Percentiles rank a stretch among this genome's conserved stretches.
phyloP scores from a whole-genome alignment of 2,888 invertebrate species.

The Cheilosia variabilis region DNA sequence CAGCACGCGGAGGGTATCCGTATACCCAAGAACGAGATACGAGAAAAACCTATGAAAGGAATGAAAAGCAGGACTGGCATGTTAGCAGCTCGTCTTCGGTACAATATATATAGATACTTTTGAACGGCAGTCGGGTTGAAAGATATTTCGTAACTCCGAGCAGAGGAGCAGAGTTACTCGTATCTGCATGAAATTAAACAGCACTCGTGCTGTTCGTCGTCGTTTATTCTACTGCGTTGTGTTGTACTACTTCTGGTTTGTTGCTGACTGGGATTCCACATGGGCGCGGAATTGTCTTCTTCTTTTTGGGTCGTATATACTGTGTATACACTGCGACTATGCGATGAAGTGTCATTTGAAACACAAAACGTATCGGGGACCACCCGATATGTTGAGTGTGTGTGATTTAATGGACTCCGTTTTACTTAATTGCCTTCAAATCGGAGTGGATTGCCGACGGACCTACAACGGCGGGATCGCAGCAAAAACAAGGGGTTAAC shows the following conservation, averaged over 20 bases:
- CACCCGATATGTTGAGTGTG: constrained; percentile 32
- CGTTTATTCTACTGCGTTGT: not conserved
- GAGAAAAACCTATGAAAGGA: constrained; percentile 11
- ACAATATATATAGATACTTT: not conserved
- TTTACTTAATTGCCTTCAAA: constrained; percentile 3
- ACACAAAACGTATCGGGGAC: constrained; percentile 5
- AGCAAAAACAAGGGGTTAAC: not conserved
- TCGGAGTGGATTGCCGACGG: not conserved
- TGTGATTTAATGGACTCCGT: constrained; percentile 10
- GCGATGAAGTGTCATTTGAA: constrained; percentile 22
- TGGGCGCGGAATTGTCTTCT: not conserved
- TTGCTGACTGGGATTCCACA: constrained; percentile 13
- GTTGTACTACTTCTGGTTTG: not conserved
- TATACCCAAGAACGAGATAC: not conserved
- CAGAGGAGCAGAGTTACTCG: not conserved
- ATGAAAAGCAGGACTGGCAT: constrained; percentile 34
- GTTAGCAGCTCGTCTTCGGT: not conserved
- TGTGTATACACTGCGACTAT: not conserved
- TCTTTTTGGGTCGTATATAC: not conserved
- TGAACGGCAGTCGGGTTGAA: not conserved
- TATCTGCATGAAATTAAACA: constrained; percentile 57
- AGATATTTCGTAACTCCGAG: constrained; percentile 21
- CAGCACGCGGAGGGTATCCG: no score
- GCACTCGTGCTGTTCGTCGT: constrained; percentile 40
- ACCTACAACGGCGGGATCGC: not conserved